Percentiles rank a stretch among this genome's conserved stretches.
phyloP scores from a whole-genome alignment of 2,888 invertebrate genomes.

The Hylaea fasciaria region DNA sequence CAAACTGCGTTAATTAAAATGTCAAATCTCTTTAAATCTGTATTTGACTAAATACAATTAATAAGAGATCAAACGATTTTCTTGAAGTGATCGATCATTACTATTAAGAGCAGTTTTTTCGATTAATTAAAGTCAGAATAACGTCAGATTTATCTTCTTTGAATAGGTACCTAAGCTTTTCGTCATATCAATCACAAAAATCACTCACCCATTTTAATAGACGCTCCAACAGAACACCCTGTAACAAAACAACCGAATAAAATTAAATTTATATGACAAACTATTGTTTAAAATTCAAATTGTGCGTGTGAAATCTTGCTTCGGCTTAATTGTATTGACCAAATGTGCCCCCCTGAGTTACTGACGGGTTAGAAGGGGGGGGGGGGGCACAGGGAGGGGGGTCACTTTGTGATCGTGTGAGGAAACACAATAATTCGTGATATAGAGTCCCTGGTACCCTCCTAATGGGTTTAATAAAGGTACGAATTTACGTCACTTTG shows the following conservation, averaged over 20 bases:
- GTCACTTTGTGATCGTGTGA: slow-evolving; percentile 64
- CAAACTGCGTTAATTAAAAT: too few relatives aligned
- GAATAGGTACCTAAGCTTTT: too few relatives aligned
- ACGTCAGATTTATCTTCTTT: too few relatives aligned
- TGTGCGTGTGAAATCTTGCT: slow-evolving; percentile 82
- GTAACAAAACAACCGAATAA: slow-evolving; percentile 63
- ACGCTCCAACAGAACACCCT: slow-evolving; percentile 53
- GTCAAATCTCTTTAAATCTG: too few relatives aligned
- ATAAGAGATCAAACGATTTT: too few relatives aligned
- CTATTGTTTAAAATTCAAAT: slow-evolving; percentile 85
- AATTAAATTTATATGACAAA: slow-evolving; percentile 84
- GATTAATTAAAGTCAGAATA: too few relatives aligned
- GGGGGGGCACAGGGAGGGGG: slow-evolving; percentile 36
- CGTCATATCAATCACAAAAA: too few relatives aligned
- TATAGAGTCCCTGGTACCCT: slow-evolving; percentile 67
- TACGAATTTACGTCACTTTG: slow-evolving; percentile 73
- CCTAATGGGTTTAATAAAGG: slow-evolving; percentile 83
- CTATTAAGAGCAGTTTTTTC: too few relatives aligned
- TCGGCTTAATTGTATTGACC: slow-evolving; percentile 82
- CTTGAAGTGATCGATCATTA: too few relatives aligned
- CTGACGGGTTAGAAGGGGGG: slow-evolving; percentile 39
- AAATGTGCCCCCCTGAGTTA: slow-evolving; percentile 63
- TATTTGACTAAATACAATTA: too few relatives aligned
- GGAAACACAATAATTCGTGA: slow-evolving; percentile 75
- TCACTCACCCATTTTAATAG: neutral